Conservation (phyloP, 2,888 invertebrate species). For the Parochlus steinenii region DNA sequence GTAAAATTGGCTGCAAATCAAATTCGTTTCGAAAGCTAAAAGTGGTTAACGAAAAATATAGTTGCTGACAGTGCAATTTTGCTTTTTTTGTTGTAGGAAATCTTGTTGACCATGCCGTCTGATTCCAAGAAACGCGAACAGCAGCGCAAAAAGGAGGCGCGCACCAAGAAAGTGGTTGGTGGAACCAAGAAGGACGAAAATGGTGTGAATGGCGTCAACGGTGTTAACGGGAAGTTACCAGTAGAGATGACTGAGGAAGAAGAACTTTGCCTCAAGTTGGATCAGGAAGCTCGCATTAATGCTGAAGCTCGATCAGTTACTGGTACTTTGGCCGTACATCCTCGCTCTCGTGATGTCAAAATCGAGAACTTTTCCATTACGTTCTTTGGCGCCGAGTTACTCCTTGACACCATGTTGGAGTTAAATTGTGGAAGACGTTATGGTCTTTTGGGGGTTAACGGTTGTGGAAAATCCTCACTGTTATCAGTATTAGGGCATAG, state of each 20-base stretch:
- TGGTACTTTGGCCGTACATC: conserved; percentile 88
- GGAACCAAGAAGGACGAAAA: conserved; percentile 54
- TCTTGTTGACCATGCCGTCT: conserved; percentile 94
- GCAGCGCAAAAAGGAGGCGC: conserved; percentile 91
- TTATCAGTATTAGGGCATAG: conserved; percentile 81
- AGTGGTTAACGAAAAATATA: no score
- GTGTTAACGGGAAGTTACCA: not conserved
- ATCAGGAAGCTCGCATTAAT: conserved; percentile 80
- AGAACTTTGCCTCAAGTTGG: conserved; percentile 64
- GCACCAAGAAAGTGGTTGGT: conserved; percentile 39
- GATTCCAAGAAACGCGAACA: conserved; percentile 97
- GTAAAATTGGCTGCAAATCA: no score
- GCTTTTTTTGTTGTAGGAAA: no score
- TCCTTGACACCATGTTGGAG: conserved; percentile 90
- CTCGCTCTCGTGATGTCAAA: conserved; percentile 90
- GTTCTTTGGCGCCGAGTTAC: conserved; percentile 91
- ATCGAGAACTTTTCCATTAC: conserved; percentile 93
- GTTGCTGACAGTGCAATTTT: no score
- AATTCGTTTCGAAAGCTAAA: no score
- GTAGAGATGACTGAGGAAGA: conserved; percentile 28
- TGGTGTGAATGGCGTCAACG: conserved; percentile 21
- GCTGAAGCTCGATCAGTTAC: conserved; percentile 89
- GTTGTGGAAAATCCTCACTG: conserved; percentile 94
- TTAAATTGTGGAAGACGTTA: conserved; percentile 95
- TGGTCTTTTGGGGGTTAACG: conserved; percentile 93